Evolutionary conservation across 2,888 invertebrate genomes (phyloP), one percentile per base, ranked within the genome.

Genomic region (Limenitis arthemis): DNA sequence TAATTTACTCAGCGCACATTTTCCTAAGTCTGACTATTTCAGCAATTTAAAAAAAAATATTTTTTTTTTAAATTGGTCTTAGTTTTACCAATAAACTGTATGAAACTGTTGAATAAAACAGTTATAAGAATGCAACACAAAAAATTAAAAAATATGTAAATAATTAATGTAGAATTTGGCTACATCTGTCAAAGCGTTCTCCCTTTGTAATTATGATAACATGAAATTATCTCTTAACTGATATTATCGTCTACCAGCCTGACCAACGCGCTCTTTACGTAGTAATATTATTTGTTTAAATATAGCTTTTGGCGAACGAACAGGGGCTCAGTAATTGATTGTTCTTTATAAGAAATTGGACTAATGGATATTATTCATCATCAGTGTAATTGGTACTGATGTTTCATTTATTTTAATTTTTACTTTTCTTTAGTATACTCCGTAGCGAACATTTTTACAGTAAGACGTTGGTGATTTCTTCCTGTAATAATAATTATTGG

Each of bases 231-330:
- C 59, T 59, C 59, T 62, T 59, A 63, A 54, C 63, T 12, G 31
- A 46, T 9, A 37, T 6, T 38, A 64, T 63, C 61, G 56, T 53
- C 53, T 59, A 56, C 63, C 58, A 63, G 61, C 72, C 70, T 70
- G 61, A 62, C 69, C 63, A 69, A 75, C 80, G 79, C 76, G 77
- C 69, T 75, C 75, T 77, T 81, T 78, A 79, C 66, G 70, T 67
- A 66, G 72, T 77, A 82, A 83, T 77, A 71, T 75, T 75, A 79
- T 81, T 82, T 79, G 75, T 79, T 80, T 82, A 79, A 82, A 78
- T 70, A 77, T 70, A 72, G 76, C 74, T 77, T 76, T 76, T 32
- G 30, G 49, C 53, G 51, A 47, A 51, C 53, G 49, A 49, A 48
- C 47, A 56, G 53, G 60, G 58, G 75, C 61, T 63, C 60, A 53